Evolutionary conservation across 1,140 invertebrate species (phyloP).

Genomic region (Sarcophaga peregrina): DNA sequence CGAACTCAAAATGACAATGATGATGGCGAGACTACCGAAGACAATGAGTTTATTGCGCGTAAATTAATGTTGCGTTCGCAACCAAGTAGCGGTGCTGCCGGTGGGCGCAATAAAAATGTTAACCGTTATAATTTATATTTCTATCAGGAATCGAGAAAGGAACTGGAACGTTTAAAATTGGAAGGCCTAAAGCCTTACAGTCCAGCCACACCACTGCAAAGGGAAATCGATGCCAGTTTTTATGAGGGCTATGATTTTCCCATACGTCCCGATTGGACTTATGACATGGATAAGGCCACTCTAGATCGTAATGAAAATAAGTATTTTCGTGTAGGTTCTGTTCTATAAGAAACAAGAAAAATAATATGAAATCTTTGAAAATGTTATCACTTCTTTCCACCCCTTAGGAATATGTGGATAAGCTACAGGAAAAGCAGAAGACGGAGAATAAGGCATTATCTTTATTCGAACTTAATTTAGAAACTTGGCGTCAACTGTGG

Average conservation of each 20-base stretch:
- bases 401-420: constrained; percentile 68
- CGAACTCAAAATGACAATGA: constrained; percentile 40
- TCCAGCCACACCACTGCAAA: constrained; percentile 69
- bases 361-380: background rate
- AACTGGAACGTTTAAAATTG: constrained; percentile 75
- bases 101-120: constrained; percentile 54
- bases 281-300: constrained; percentile 75
- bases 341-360: background rate
- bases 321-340: constrained; percentile 76
- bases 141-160: constrained; percentile 77
- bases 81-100: constrained; percentile 50
- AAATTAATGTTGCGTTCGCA: constrained; percentile 67
- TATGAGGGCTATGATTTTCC: constrained; percentile 84
- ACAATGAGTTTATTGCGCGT: constrained; percentile 65
- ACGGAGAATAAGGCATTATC: constrained; percentile 67
- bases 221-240: constrained; percentile 78
- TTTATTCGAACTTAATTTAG: constrained; percentile 88
- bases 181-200: constrained; percentile 72
- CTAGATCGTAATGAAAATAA: constrained; percentile 80
- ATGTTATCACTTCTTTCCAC: constrained; percentile 44
- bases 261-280: constrained; percentile 84
- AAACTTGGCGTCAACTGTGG: constrained; percentile 95
- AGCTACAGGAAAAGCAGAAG: constrained; percentile 65
- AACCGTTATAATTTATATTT: constrained; percentile 82
- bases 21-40: constrained; percentile 68